These are phyloP conservation scores for Eulemur coronatus DNA, from an alignment of 2,797 vertebrate species.

Conservation along the genomic window DNA sequence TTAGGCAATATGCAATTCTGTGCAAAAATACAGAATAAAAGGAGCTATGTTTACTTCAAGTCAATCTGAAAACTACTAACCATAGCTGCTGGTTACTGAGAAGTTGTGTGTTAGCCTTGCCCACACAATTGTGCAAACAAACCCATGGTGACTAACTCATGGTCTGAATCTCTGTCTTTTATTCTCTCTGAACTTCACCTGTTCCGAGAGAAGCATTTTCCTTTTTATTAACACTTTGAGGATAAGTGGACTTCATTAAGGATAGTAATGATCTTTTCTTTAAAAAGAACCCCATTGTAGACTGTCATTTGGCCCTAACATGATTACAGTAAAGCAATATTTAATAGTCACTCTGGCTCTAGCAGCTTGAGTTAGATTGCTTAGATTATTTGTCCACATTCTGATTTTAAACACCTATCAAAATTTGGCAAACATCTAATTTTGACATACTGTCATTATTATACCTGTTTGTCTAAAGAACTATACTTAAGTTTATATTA, in stretches of 20 bases:
- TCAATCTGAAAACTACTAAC: not conserved
- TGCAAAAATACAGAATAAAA: not conserved
- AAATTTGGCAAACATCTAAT: not conserved
- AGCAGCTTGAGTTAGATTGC: not conserved
- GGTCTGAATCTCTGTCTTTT: not conserved
- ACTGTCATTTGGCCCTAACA: not conserved
- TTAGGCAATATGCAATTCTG: not conserved
- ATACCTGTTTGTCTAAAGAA: not conserved
- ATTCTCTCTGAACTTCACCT: not conserved
- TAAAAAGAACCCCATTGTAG: not conserved
- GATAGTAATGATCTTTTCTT: not conserved
- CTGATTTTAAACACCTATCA: not conserved
- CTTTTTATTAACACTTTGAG: not conserved
- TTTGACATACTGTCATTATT: not conserved
- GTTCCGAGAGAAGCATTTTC: not conserved
- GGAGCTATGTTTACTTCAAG: not conserved
- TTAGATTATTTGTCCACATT: not conserved
- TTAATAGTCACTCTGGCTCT: not conserved
- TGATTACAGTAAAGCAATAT: not conserved
- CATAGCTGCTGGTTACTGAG: not conserved
- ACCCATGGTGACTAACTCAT: not conserved
- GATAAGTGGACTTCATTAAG: not conserved
- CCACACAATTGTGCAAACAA: not conserved
- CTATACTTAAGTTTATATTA: not conserved
- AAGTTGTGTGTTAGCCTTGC: not conserved